Evolutionary conservation across 2,797 vertebrate genomes (phyloP).

Genomic region (Craterocephalus amniculus): DNA sequence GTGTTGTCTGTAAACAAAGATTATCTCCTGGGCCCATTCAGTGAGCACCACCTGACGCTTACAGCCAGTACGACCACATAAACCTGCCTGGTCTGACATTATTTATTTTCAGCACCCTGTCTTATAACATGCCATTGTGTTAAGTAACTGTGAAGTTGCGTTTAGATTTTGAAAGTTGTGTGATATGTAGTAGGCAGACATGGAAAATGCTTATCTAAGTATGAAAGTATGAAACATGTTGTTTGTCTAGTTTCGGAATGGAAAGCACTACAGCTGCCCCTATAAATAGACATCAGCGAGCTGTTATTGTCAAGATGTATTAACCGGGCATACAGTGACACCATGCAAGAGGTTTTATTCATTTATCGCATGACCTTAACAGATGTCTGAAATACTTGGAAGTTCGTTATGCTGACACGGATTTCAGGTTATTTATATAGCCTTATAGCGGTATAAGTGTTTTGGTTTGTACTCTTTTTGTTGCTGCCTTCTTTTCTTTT

Average conservation of each 20-base stretch:
- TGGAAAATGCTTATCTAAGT: slow-evolving; percentile 58
- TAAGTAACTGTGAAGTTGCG: slow-evolving; percentile 52
- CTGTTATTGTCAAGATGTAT: slow-evolving; percentile 10
- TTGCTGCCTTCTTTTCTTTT: not conserved
- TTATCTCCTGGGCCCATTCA: slow-evolving; percentile 8
- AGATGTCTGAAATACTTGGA: not conserved
- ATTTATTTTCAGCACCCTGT: not conserved
- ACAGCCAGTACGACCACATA: not conserved
- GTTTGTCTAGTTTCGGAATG: slow-evolving; percentile 56
- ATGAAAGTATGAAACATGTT: slow-evolving; percentile 48
- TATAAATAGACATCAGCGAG: slow-evolving; percentile 17
- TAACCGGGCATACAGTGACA: not conserved
- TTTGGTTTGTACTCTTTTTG: not conserved
- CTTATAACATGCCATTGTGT: slow-evolving; percentile 38
- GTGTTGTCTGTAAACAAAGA: not conserved
- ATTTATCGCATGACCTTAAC: not conserved
- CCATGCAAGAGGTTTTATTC: not conserved
- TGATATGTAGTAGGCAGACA: slow-evolving; percentile 24
- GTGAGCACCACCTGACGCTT: not conserved
- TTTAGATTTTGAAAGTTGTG: slow-evolving; percentile 25
- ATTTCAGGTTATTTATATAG: too few species aligned
- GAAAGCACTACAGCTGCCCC: slow-evolving; percentile 35
- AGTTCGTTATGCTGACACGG: too few species aligned
- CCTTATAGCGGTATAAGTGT: too few species aligned
- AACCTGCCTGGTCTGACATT: not conserved